Base-by-base conservation (phyloP, 2,888 invertebrate genomes). In the Pycnomerus fuliginosus region DNA sequence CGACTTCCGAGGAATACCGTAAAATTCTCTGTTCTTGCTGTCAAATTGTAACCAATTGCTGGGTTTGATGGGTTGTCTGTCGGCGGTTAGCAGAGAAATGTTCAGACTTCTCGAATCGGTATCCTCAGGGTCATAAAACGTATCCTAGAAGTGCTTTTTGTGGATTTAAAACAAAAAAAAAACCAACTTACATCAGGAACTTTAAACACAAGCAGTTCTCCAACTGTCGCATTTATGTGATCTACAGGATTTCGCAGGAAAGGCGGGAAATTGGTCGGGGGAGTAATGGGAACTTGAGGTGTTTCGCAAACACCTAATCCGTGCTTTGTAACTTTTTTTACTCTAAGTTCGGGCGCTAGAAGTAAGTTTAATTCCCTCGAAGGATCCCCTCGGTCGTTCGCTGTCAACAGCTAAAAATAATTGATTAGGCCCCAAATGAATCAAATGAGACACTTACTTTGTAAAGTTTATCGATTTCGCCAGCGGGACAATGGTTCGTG, bases 1-100 rank as follows among this genome's bases (percentile, higher is more conserved):
- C 12, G 80, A 78, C 67, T 93, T 87, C 1, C 75, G 74, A 0
- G 80, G 75, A 36, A 96, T 79, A 0, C 94, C 94, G 66, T 83
- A 90, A 72, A 96, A 89, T 73, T 90, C 91, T 62, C 90, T 87
- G 73, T 90, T 91, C 61, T 86, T 87, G 1, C 79, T 76, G 68
- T 95, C 92, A 67, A 94, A 92, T 69, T 92, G 91, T 50, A 96
- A 71, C 94, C 95, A 96, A 66, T 86, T 84, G 8, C 80, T 76
- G 0, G 77, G 62, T 3, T 82, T 80, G 15, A 91, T 74, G 31
- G 80, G 77, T 3, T 79, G 78, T 41, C 86, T 78, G 58, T 90
- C 86, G 53, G 80, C 82, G 44, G 86, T 87, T 30, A 87, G 76
- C 0, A 93, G 74, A 0, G 84, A 80, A 51, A 95, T 76, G 28